These are phyloP conservation scores for Chaenocephalus aceratus DNA, from an alignment of 2,113 vertebrate species.

Conservation along the genomic window DNA sequence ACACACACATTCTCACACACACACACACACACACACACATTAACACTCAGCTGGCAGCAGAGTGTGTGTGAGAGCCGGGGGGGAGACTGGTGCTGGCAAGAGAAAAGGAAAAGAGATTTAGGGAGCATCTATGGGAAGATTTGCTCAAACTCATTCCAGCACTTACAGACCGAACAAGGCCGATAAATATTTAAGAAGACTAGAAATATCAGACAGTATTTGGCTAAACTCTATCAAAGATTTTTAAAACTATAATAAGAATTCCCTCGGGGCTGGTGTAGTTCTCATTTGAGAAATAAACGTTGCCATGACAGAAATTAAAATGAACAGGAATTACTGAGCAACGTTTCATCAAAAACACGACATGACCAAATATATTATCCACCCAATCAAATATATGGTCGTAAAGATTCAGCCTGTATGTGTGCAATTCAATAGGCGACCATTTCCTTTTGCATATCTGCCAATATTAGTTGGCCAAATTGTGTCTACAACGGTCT, in stretches of 20 bases:
- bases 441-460: too few species aligned
- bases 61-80: too few species aligned
- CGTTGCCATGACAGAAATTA: not conserved
- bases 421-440: too few species aligned
- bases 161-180: not conserved
- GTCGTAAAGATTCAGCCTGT: not conserved
- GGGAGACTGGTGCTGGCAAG: constrained; percentile 24
- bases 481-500: too few species aligned
- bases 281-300: too few species aligned
- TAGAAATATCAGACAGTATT: not conserved
- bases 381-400: not conserved
- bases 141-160: constrained; percentile 45
- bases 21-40: constrained; percentile 24
- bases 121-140: constrained; percentile 51
- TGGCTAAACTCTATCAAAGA: not conserved
- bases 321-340: not conserved
- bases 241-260: not conserved
- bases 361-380: too few species aligned
- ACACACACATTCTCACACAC: constrained; percentile 25
- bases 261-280: too few species aligned
- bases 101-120: constrained; percentile 1
- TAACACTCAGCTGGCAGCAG: constrained; percentile 41
- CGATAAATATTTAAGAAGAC: not conserved
- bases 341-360: not conserved
- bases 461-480: too few species aligned